These are phyloP conservation scores for Sialia sialis DNA, from an alignment of 2,113 vertebrate species.

Conservation along the genomic window DNA sequence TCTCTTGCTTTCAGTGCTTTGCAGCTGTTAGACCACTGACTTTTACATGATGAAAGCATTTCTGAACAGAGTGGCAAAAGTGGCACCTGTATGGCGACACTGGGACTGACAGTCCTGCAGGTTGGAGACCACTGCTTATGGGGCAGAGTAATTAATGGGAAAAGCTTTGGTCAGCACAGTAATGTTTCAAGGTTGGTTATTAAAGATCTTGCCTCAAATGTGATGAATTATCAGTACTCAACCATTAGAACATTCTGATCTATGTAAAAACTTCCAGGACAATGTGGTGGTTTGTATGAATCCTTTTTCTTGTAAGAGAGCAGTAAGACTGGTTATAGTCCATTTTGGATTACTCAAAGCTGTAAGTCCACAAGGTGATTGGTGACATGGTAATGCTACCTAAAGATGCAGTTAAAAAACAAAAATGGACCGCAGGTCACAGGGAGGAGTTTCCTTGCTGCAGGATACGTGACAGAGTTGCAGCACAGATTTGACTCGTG, in stretches of 20 bases:
- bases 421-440: background rate
- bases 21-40: background rate
- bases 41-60: background rate
- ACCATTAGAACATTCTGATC: background rate
- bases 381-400: background rate
- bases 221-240: background rate
- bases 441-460: background rate
- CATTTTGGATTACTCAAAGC: background rate
- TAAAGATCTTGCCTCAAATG: background rate
- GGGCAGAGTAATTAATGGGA: background rate
- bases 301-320: background rate
- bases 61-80: background rate
- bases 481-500: background rate
- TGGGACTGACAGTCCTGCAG: background rate
- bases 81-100: background rate
- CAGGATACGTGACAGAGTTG: background rate
- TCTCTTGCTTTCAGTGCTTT: background rate
- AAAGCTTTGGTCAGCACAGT: background rate
- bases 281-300: background rate
- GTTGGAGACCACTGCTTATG: accelerated
- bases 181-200: background rate
- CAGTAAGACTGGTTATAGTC: background rate
- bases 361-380: background rate
- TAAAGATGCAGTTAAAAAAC: background rate
- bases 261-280: background rate